A percentile compares a stretch with the other conserved stretches of the same genome.
Conservation (phyloP, 2,113 vertebrate species). For the Chrysochloris asiatica region DNA sequence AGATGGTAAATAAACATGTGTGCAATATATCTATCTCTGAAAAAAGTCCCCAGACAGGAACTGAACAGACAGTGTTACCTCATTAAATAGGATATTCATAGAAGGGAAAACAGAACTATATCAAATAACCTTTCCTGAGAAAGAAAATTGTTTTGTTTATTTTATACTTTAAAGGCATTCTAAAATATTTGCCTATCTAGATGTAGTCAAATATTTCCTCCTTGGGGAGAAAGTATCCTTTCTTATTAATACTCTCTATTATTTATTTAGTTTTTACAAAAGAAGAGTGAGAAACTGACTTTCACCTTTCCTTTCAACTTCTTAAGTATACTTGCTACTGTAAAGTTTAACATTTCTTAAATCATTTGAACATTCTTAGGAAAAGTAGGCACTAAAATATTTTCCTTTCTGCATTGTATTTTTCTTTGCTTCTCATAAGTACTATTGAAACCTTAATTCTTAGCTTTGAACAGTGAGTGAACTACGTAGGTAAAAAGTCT, state of each 20-base stretch:
- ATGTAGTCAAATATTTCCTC: constrained; percentile 65
- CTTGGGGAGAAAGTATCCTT: constrained; percentile 56
- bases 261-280: constrained; percentile 9
- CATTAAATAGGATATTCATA: constrained; percentile 72
- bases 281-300: constrained; percentile 16
- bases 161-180: constrained; percentile 74
- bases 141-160: constrained; percentile 64
- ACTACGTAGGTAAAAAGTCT: constrained; percentile 70
- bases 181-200: constrained; percentile 56
- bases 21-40: constrained; percentile 72
- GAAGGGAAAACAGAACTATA: constrained; percentile 57
- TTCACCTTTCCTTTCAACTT: not conserved
- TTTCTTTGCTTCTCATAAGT: not conserved
- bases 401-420: not conserved
- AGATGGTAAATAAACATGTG: constrained; percentile 83
- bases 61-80: constrained; percentile 75
- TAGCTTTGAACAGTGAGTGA: constrained; percentile 51
- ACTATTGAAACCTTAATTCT: constrained; percentile 28
- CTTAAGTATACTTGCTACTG: not conserved
- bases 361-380: constrained; percentile 11
- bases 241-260: constrained; percentile 52
- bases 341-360: constrained; percentile 49
- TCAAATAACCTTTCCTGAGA: constrained; percentile 74
- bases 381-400: not conserved
- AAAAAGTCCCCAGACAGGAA: constrained; percentile 79